phyloP scores from a whole-genome alignment of 30 jellyfish, hydroid and myxozoan genomes.

The Clytia hemisphaerica region DNA sequence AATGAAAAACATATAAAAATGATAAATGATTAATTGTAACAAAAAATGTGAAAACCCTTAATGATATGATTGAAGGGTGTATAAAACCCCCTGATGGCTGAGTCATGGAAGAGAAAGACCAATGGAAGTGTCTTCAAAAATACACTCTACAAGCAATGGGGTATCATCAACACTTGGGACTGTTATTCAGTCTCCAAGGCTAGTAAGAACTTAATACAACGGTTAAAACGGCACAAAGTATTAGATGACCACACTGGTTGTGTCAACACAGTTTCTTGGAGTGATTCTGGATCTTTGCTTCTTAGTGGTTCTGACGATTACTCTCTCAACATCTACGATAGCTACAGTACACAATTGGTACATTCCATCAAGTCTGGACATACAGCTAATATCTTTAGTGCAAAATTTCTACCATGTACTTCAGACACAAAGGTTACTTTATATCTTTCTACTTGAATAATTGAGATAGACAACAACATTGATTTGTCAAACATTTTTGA shows the following conservation, averaged over 20 bases:
- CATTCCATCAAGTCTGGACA: conserved; percentile 78
- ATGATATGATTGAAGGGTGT: no score
- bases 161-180: conserved; percentile 4
- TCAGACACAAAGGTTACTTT: conserved; percentile 64
- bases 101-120: no score
- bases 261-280: conserved; percentile 87
- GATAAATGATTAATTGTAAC: no score
- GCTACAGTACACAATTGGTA: conserved; percentile 29
- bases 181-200: neutral
- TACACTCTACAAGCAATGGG: neutral
- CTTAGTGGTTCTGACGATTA: conserved; percentile 94
- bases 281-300: conserved; percentile 66
- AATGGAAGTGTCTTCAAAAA: neutral
- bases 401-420: conserved; percentile 63
- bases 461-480: no score
- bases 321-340: conserved; percentile 55
- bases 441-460: neutral
- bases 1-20: no score
- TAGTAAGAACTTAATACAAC: conserved; percentile 42
- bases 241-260: conserved; percentile 82
- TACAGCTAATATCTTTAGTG: conserved; percentile 81
- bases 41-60: no score
- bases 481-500: no score
- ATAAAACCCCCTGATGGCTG: no score
- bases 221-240: conserved; percentile 43